Evolutionary conservation across 2,113 vertebrate species (phyloP).

Genomic region (Indri indri): DNA sequence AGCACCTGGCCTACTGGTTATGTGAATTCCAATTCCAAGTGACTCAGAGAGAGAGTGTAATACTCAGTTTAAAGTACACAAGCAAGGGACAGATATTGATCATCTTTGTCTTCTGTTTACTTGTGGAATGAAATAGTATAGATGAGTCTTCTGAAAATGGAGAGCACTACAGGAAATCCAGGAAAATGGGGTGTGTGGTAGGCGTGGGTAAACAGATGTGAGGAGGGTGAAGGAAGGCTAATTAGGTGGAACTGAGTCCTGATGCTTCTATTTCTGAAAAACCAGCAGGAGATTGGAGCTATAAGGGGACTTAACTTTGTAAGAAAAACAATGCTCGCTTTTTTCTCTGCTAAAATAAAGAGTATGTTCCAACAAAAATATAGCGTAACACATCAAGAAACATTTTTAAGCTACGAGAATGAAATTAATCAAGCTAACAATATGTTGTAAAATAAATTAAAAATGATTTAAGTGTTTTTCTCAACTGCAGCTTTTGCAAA

Average conservation of each 20-base stretch:
- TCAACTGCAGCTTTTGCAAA: too few relatives aligned
- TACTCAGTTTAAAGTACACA: background rate
- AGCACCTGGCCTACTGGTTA: background rate
- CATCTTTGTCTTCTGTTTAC: background rate
- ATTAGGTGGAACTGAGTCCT: background rate
- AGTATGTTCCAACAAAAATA: background rate
- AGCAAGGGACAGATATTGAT: background rate
- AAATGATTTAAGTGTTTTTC: slow-evolving; percentile 17
- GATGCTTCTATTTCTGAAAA: background rate
- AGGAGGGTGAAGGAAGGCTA: background rate
- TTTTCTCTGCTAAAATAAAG: background rate
- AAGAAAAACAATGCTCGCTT: background rate
- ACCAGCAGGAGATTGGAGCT: background rate
- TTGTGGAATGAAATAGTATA: background rate
- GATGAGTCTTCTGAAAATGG: background rate
- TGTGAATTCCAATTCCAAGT: background rate
- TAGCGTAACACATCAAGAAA: background rate
- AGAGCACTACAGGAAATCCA: background rate
- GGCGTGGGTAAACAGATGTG: background rate
- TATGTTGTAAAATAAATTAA: slow-evolving; percentile 48
- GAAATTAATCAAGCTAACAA: slow-evolving; percentile 66
- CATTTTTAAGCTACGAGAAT: slow-evolving; percentile 49
- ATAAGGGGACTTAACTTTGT: background rate
- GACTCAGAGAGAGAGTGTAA: background rate
- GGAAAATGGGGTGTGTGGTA: background rate